Conservation (phyloP, 2,888 invertebrate genomes). For the Clostera curtula region DNA sequence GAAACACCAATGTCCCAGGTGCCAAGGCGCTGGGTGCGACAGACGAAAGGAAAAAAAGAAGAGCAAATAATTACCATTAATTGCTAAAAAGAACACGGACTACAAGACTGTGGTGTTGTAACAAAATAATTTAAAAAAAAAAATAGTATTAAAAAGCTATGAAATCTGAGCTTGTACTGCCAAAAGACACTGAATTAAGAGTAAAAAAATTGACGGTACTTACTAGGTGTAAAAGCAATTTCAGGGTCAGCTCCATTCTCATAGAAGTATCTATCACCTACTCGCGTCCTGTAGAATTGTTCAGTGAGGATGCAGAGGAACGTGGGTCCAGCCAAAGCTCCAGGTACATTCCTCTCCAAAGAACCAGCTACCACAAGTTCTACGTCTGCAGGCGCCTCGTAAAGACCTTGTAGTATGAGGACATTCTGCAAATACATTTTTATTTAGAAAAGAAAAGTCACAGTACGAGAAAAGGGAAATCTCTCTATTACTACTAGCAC, state of each 20-base stretch:
- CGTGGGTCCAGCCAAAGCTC: conserved; percentile 88
- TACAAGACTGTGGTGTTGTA: no score
- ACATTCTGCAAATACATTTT: conserved; percentile 70
- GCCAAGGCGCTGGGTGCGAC: no score
- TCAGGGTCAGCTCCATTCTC: conserved; percentile 78
- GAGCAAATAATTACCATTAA: no score
- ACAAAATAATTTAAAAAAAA: no score
- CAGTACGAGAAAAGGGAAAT: no score
- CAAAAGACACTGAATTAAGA: no score
- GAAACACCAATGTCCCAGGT: no score
- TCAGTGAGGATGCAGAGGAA: conserved; percentile 91
- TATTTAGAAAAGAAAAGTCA: background rate
- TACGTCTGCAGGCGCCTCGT: conserved; percentile 85
- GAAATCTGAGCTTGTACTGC: no score
- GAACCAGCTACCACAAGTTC: conserved; percentile 91
- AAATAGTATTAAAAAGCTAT: no score
- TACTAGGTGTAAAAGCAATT: conserved; percentile 78
- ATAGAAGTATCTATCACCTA: conserved; percentile 91
- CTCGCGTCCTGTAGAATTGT: conserved; percentile 90
- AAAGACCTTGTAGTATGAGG: conserved; percentile 76
- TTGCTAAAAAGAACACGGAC: no score
- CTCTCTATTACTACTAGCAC: no score
- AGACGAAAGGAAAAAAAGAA: no score
- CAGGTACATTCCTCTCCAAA: conserved; percentile 84
- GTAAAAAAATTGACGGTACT: conserved; percentile 17